Evolutionary conservation across 2,113 vertebrate species (phyloP).

Genomic region (Elanoides forficatus): DNA sequence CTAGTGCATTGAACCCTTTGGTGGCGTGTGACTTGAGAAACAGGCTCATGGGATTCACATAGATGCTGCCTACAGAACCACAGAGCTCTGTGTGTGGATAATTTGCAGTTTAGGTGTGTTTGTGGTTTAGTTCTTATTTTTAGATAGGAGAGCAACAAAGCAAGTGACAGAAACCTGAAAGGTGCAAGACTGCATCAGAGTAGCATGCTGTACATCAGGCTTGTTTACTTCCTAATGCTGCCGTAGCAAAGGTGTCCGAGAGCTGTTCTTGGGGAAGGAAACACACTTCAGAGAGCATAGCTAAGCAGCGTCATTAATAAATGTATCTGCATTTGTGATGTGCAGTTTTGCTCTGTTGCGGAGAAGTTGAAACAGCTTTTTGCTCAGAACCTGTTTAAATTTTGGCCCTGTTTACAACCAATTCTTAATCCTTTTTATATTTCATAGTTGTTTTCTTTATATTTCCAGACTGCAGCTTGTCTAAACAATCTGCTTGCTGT

Average conservation of each 20-base stretch:
- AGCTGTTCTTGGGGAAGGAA: background rate
- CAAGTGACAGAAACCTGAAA: background rate
- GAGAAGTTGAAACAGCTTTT: background rate
- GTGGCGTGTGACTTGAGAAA: accelerated
- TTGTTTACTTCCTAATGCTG: background rate
- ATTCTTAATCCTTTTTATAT: background rate
- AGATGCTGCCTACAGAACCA: background rate
- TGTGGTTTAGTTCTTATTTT: background rate
- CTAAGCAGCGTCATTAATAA: background rate
- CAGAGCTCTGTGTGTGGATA: background rate
- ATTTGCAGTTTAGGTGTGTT: background rate
- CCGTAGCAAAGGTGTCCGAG: background rate
- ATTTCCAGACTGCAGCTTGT: slow-evolving; percentile 26
- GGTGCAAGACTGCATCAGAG: background rate
- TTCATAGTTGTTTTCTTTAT: background rate
- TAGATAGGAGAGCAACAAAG: background rate
- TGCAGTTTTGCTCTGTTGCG: background rate
- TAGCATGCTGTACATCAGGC: background rate
- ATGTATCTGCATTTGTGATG: background rate
- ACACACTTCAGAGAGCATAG: background rate
- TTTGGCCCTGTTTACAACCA: background rate
- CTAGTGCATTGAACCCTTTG: background rate
- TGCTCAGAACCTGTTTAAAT: background rate
- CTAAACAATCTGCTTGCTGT: slow-evolving; percentile 39
- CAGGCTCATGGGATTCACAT: background rate